Conservation (phyloP, 2,888 invertebrate species). For the Sarcophaga carnaria region DNA sequence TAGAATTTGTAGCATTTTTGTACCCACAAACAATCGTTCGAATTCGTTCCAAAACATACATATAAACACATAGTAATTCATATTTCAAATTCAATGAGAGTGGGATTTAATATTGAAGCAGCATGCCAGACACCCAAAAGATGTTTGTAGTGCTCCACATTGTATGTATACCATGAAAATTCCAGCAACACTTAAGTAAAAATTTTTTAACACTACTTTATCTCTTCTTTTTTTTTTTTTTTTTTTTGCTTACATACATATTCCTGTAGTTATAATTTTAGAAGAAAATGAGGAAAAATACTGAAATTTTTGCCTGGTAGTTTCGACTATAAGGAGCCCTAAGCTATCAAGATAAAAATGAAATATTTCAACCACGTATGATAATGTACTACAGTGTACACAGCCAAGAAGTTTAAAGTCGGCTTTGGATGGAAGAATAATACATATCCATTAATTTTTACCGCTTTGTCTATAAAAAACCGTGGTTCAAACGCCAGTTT, state of each 20-base stretch:
- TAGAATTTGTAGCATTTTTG: slow-evolving; percentile 46
- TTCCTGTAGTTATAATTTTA: too few relatives aligned
- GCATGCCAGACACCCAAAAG: slow-evolving; percentile 18
- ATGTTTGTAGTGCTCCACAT: slow-evolving; percentile 40
- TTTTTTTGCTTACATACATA: background rate
- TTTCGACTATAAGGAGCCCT: too few relatives aligned
- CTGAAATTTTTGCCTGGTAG: too few relatives aligned
- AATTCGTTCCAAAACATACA: background rate
- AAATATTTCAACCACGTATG: too few relatives aligned
- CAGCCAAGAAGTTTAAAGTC: too few relatives aligned
- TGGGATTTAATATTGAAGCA: slow-evolving; percentile 10
- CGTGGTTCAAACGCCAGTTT: too few relatives aligned
- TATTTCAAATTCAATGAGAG: slow-evolving; percentile 24
- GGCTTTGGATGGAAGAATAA: too few relatives aligned
- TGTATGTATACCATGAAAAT: slow-evolving; percentile 45
- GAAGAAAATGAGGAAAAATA: too few relatives aligned
- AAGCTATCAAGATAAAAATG: too few relatives aligned
- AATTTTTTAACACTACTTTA: slow-evolving; percentile 53
- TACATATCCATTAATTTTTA: too few relatives aligned
- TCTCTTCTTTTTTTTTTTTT: background rate
- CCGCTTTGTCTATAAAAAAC: too few relatives aligned
- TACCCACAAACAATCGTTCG: background rate
- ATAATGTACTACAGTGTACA: too few relatives aligned
- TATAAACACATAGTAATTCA: slow-evolving; percentile 12
- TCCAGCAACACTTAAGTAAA: slow-evolving; percentile 48